Conservation (phyloP, 1,140 invertebrate genomes). For the Eupristina koningsbergeri region DNA sequence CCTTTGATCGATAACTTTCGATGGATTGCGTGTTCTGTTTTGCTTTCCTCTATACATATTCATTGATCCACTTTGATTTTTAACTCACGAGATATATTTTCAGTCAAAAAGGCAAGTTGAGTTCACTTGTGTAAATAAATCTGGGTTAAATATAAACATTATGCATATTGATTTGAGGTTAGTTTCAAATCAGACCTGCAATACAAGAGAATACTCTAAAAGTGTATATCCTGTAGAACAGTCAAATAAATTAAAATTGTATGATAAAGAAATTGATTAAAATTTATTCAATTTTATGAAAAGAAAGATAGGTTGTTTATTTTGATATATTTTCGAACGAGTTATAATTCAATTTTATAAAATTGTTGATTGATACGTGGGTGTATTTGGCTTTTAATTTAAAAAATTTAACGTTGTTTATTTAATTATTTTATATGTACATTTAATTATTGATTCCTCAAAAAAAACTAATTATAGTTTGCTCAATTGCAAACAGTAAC, state of each 20-base stretch:
- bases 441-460: too few relatives aligned
- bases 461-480: too few relatives aligned
- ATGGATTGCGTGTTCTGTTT: background rate
- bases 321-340: too few relatives aligned
- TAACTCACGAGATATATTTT: background rate
- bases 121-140: background rate
- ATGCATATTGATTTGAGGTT: background rate
- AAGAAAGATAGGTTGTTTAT: background rate
- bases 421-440: too few relatives aligned
- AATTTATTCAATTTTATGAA: background rate
- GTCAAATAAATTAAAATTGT: background rate
- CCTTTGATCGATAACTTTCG: background rate
- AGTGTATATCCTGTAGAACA: background rate
- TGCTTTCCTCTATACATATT: background rate
- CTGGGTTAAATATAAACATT: conserved; percentile 13
- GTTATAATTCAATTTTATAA: too few relatives aligned
- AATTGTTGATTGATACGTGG: too few relatives aligned
- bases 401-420: too few relatives aligned
- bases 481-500: too few relatives aligned
- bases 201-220: background rate
- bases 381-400: too few relatives aligned
- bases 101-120: background rate
- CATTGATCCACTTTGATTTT: background rate
- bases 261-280: background rate
- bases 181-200: background rate